Percentiles rank a stretch among this genome's conserved stretches.
phyloP scores from a whole-genome alignment of 35 echinoderm and acorn worm genomes.

The Strongylocentrotus purpuratus region DNA sequence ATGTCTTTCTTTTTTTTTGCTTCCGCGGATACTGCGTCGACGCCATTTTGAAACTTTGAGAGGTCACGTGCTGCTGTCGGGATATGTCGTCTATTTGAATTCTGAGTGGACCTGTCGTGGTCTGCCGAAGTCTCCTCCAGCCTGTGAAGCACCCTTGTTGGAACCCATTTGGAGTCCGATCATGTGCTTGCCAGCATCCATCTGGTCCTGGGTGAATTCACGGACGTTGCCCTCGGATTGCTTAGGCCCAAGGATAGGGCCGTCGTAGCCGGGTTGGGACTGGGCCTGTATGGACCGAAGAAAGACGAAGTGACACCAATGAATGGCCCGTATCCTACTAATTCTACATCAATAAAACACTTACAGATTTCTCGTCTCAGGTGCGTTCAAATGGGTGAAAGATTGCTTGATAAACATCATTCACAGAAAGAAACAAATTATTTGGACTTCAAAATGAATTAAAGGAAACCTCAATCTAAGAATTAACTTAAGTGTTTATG shows the following conservation, averaged over 20 bases:
- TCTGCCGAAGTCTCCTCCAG: constrained; percentile 79
- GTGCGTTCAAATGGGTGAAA: too few species aligned
- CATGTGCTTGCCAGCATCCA: constrained; percentile 82
- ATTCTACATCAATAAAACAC: too few species aligned
- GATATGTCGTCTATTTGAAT: constrained; percentile 17
- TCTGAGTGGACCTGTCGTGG: constrained; percentile 82
- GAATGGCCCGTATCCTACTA: too few species aligned
- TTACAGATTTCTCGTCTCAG: too few species aligned
- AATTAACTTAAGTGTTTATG: too few species aligned
- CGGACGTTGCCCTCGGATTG: constrained; percentile 74
- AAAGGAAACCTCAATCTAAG: too few species aligned
- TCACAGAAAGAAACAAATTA: too few species aligned
- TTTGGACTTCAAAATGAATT: too few species aligned
- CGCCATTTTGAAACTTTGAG: not conserved
- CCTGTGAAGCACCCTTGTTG: constrained; percentile 92
- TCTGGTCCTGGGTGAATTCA: constrained; percentile 87
- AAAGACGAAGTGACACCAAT: too few species aligned
- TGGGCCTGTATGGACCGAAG: constrained; percentile 55
- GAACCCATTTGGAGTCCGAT: constrained; percentile 89
- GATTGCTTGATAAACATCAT: too few species aligned
- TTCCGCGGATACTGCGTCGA: not conserved
- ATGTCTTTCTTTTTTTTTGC: not conserved
- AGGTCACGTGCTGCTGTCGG: not conserved
- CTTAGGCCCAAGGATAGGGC: constrained; percentile 91
- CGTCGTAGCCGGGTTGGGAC: constrained; percentile 63